These are phyloP conservation scores for Sebastolobus alascanus DNA, from an alignment of 2,797 vertebrate species.

Conservation along the genomic window DNA sequence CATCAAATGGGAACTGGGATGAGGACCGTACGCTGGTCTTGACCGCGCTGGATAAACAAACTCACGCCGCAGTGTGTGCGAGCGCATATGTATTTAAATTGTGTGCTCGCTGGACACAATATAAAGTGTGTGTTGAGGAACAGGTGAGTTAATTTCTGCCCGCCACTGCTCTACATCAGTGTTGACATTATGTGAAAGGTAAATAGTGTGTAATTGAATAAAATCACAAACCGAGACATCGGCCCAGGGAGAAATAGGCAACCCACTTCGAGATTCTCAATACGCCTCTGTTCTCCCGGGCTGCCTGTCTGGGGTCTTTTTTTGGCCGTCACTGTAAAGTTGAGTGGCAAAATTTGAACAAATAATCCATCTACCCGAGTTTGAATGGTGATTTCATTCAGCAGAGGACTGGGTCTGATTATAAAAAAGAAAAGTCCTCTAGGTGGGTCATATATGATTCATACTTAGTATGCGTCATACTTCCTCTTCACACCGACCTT, in stretches of 20 bases:
- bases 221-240: constrained; percentile 73
- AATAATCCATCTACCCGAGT: constrained; percentile 71
- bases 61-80: constrained; percentile 25
- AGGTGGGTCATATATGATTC: constrained; percentile 78
- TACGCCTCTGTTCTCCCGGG: constrained; percentile 72
- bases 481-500: constrained; percentile 71
- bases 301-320: constrained; percentile 56
- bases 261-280: constrained; percentile 68
- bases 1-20: constrained; percentile 65
- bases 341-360: constrained; percentile 73
- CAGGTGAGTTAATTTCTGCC: constrained; percentile 80
- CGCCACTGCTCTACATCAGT: constrained; percentile 65
- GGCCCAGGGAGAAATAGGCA: constrained; percentile 42
- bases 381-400: constrained; percentile 77
- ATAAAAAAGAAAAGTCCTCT: constrained; percentile 50
- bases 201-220: constrained; percentile 80
- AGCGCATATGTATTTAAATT: constrained; percentile 31
- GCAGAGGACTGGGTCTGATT: constrained; percentile 55
- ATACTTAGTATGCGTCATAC: constrained; percentile 72
- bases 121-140: constrained; percentile 63
- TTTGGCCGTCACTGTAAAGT: constrained; percentile 64
- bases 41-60: constrained; percentile 77
- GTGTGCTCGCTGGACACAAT: constrained; percentile 38
- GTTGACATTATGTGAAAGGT: constrained; percentile 78
- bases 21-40: constrained; percentile 36